Base-by-base conservation (phyloP, 2,888 invertebrate genomes). In the Aphidius colemani region DNA sequence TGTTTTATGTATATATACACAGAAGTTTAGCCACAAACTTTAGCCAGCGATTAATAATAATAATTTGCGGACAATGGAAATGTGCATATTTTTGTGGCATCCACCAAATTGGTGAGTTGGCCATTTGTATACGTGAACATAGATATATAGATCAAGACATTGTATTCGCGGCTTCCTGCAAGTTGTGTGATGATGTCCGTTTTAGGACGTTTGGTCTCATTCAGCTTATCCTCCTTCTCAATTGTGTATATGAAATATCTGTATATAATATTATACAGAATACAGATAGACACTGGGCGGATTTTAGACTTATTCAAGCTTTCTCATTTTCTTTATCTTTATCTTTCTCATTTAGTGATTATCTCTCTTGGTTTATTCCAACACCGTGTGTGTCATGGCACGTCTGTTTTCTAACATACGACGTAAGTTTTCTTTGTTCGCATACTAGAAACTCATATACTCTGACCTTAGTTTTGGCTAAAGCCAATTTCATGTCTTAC, bases 351-450 rank as follows among this genome's bases (percentile, higher is more conserved):
- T n/a, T 41, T 64, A 53, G 51, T 57, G 63, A 57, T 56, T 63
- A 58, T 69, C 64, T 67, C 45, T 65, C 59, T 51, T 48, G 49
- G 53, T 58, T 61, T 57, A 46, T 46, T 57, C 18, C 58, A 51
- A 44, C 51, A 66, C 68, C 69, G 69, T 71, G 69, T 68, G 73
- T 72, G 75, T 75, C 75, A 73, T 67, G 72, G 71, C 72, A 74
- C 72, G 74, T 75, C 78, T 73, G 73, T 72, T 69, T 69, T 69
- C 69, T 78, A 78, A 78, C 74, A 71, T 78, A 78, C 75, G 78
- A 75, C 66, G 72, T 69, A 78, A 78, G 77, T 77, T 78, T 78
- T 75, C 76, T 75, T 78, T 78, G 77, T 78, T 66, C 68, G 60
- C 55, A 41, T 40, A 57, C 56, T 59, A 53, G 66, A 59, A 59